These are phyloP conservation scores for Rhinichthys osculus DNA, from an alignment of 2,797 vertebrate genomes.

Conservation along the genomic window DNA sequence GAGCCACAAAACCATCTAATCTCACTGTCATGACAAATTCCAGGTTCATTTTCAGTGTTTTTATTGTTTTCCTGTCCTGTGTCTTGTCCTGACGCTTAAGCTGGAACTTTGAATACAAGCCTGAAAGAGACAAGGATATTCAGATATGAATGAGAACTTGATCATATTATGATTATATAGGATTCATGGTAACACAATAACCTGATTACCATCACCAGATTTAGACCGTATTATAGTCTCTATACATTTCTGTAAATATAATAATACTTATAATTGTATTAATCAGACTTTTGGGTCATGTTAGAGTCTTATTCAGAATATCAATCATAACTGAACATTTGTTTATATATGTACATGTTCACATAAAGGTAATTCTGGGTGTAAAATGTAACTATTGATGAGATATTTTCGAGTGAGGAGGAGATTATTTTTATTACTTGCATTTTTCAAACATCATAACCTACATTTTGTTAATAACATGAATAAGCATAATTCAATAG, in stretches of 20 bases:
- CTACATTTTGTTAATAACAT: neutral
- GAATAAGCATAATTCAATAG: neutral
- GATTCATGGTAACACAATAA: neutral
- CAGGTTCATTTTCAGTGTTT: neutral
- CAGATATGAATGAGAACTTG: neutral
- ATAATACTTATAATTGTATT: neutral
- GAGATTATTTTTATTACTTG: neutral
- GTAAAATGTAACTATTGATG: neutral
- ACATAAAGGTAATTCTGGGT: neutral
- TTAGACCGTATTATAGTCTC: neutral
- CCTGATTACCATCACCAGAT: neutral
- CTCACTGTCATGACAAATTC: neutral
- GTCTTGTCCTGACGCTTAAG: neutral
- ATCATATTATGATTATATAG: neutral
- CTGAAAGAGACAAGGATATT: neutral
- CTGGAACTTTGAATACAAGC: conserved; percentile 17
- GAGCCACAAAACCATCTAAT: conserved; percentile 8
- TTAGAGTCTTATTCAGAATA: neutral
- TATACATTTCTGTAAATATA: neutral
- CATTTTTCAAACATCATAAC: neutral
- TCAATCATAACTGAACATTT: neutral
- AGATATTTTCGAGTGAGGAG: neutral
- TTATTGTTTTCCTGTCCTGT: neutral
- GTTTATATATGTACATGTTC: neutral
- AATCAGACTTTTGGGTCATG: neutral